Evolutionary conservation across 1,140 invertebrate species (phyloP), one percentile per base, ranked within the genome.

Genomic region (Pinna nobilis): DNA sequence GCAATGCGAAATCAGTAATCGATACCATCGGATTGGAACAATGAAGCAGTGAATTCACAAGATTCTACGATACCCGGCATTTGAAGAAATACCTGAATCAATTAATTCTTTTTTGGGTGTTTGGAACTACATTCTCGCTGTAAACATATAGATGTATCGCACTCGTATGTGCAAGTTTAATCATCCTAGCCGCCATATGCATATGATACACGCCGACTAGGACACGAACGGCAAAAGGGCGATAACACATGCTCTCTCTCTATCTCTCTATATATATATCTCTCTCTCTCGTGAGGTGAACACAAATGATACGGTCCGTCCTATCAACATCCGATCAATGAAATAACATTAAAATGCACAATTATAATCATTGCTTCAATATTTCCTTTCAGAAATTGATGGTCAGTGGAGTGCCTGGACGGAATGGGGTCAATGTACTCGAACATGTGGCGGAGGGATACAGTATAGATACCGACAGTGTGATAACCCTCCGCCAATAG

Each of bases 401-500:
- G 83, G 83, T n/a, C 55, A 71, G 5, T 87, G 81, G 81, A 76
- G 74, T n/a, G 28, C 33, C 9, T 87, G 86, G 86, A 76, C 80
- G 28, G 57, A 66, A 11, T 87, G 80, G 79, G 74, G 79, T 11
- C 70, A 75, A 23, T 87, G 86, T 68, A 79, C 78, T 2, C 53
- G 71, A 20, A 73, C 82, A 1, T 87, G 86, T 74, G 84, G 84
- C 23, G 65, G 74, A 9, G 86, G 86, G 15, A 67, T 64, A 23
- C 75, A 82, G 60, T 82, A 78, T 30, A 71, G 84, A 2, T 83
- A 81, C 57, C 61, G 84, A 35, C 66, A 67, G 9, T 87, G 86
- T 70, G 78, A 81, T 66, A 84, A 81, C 55, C 86, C 86, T 1
- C 55, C 79, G 11, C 81, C 86, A 66, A 75, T 79, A 91, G 64